A percentile compares a stretch with the other conserved stretches of the same genome.
Conservation (phyloP, 2,113 vertebrate species). For the Fregetta grallaria region DNA sequence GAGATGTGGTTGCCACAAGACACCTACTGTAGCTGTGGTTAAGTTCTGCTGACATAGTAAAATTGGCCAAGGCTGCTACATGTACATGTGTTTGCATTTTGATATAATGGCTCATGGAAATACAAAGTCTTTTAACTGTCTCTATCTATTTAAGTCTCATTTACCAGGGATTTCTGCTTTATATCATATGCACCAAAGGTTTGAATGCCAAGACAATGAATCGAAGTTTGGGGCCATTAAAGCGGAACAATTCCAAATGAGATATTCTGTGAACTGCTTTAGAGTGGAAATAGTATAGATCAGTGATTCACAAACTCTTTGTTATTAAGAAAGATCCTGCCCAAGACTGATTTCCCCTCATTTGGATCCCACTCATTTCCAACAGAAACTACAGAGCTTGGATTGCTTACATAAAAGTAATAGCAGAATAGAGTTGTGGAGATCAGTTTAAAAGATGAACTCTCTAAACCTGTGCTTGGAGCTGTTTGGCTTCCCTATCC, state of each 20-base stretch:
- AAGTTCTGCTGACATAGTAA: conserved; percentile 48
- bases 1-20: conserved; percentile 1
- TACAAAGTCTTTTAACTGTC: conserved; percentile 38
- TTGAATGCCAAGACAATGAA: conserved; percentile 29
- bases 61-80: not conserved
- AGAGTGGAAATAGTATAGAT: not conserved
- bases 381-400: not conserved
- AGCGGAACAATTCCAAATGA: conserved; percentile 9
- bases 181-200: not conserved
- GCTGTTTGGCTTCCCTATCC: not conserved
- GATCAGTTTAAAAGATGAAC: not conserved
- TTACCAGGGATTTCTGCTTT: conserved; percentile 55
- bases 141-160: conserved; percentile 41
- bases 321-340: not conserved
- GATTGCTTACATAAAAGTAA: not conserved
- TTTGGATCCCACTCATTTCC: not conserved
- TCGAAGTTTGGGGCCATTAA: not conserved
- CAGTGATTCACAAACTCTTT: not conserved
- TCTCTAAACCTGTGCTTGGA: not conserved
- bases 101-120: conserved; percentile 40
- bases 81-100: conserved; percentile 55
- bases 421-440: not conserved
- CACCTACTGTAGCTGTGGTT: conserved; percentile 19
- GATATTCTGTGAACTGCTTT: conserved; percentile 29
- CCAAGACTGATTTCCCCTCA: not conserved